Conservation (phyloP, 2,888 invertebrate species). For the Actias luna region DNA sequence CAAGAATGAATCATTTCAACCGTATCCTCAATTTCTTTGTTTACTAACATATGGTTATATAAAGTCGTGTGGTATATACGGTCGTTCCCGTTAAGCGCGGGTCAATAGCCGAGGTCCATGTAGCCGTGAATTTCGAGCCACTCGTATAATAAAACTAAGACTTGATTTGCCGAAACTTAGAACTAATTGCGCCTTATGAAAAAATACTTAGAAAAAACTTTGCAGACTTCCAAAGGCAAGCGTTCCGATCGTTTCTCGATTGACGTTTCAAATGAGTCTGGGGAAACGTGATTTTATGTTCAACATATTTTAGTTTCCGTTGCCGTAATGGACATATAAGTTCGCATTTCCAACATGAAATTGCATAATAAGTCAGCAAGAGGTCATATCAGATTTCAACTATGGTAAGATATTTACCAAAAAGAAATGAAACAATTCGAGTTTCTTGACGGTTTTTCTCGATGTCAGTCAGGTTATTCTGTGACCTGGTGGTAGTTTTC, state of each 20-base stretch:
- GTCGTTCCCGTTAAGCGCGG: constrained; percentile 17
- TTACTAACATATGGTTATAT: constrained; percentile 17
- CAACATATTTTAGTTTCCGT: not conserved
- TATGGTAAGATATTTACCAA: no score
- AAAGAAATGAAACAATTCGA: no score
- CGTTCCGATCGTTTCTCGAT: not conserved
- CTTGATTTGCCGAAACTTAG: constrained; percentile 15
- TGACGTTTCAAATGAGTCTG: not conserved
- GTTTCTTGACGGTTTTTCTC: no score
- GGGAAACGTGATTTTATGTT: not conserved
- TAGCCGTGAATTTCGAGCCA: constrained; percentile 20
- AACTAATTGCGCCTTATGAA: constrained; percentile 7
- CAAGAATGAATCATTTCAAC: constrained; percentile 7
- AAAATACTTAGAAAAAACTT: not conserved
- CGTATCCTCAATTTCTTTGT: constrained; percentile 10
- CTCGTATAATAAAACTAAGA: constrained; percentile 13
- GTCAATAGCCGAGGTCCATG: constrained; percentile 15
- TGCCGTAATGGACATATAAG: no score
- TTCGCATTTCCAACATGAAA: no score
- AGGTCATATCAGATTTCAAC: no score
- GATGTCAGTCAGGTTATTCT: no score
- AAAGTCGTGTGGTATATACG: constrained; percentile 15
- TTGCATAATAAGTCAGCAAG: no score
- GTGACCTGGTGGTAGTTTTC: no score
- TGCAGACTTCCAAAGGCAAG: not conserved